Evolutionary conservation across 2,113 vertebrate genomes (phyloP), one percentile per base, ranked within the genome.

Genomic region (Cromileptes altivelis): DNA sequence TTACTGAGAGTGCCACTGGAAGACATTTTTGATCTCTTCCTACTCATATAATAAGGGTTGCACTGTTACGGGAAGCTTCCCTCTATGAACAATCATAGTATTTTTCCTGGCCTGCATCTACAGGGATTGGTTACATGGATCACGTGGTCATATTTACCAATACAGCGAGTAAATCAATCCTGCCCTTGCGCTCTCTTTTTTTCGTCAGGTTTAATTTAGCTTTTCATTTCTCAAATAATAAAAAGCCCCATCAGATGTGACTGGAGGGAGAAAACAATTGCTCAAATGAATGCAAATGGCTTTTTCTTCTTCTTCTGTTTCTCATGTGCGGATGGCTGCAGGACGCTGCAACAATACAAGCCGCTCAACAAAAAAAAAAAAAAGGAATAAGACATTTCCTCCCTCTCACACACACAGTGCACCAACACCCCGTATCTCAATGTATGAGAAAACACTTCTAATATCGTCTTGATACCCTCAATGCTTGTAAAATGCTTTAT

Each of bases 81-180:
- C 96, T 96, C 96, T 95, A 90, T 93, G 97, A 97, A 97, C 97
- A 97, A 97, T 97, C 97, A 96, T 97, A 97, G 97, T 97, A 98
- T 97, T 97, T 96, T 98, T 97, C 97, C 97, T 97, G 97, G 93
- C 97, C 97, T 96, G 91, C 97, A 96, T 96, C 96, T 95, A 94
- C 97, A 94, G 96, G 97, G 96, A 99, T 99, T 99, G 98, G 98
- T 98, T 97, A 96, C 95, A 95, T 94, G 93, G 96, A 96, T 98
- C 98, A 99, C 98, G 98, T 99, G 98, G 97, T 97, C 97, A 97
- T 99, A 99, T 99, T 99, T 99, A 99, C 98, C 97, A 99, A 99
- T 98, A 98, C 97, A 96, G 93, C 83, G 95, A 97, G 97, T 99
- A 98, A 99, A 99, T 99, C 98, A 98, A 97, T 97, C 97, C 97